These are phyloP conservation scores for Ceratina australensis DNA, from an alignment of 1,140 invertebrate species.

Conservation along the genomic window DNA sequence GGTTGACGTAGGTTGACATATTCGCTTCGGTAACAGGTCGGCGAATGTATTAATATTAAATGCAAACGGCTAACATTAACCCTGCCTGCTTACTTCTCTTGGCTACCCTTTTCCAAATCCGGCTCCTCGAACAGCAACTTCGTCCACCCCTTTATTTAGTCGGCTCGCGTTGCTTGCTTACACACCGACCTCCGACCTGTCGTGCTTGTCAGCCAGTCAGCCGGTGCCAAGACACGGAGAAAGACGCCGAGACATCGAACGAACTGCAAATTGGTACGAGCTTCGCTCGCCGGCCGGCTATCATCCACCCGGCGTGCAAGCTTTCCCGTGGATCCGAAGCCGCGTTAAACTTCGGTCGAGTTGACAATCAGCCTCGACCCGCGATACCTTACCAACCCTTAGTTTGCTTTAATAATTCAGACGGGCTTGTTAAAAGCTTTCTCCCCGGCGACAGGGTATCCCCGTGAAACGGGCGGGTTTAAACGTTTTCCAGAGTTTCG, in stretches of 20 bases:
- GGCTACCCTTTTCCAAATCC: slow-evolving; percentile 22
- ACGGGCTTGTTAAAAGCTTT: slow-evolving; percentile 40
- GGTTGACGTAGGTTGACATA: slow-evolving; percentile 66
- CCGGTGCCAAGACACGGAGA: slow-evolving; percentile 34
- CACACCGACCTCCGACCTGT: slow-evolving; percentile 35
- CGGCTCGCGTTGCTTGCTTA: slow-evolving; percentile 61
- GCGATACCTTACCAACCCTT: slow-evolving; percentile 6
- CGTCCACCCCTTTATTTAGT: slow-evolving; percentile 60
- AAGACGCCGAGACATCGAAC: slow-evolving; percentile 58
- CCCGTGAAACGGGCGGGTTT: background rate
- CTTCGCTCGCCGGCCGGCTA: background rate
- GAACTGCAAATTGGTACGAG: slow-evolving; percentile 59
- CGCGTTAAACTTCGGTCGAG: slow-evolving; percentile 45
- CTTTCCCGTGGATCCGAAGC: slow-evolving; percentile 34
- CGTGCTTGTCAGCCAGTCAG: slow-evolving; percentile 49
- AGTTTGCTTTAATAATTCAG: slow-evolving; percentile 55
- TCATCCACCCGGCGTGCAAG: slow-evolving; percentile 23
- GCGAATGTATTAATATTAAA: slow-evolving; percentile 77
- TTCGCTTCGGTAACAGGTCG: slow-evolving; percentile 70
- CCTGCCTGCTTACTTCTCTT: slow-evolving; percentile 61
- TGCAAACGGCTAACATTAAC: slow-evolving; percentile 77
- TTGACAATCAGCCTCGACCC: slow-evolving; percentile 40
- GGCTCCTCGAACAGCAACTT: slow-evolving; percentile 39
- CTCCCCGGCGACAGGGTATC: no score
- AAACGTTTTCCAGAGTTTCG: background rate